A percentile compares a stretch with the other conserved stretches of the same genome.
These are phyloP conservation scores for Microplitis manilae DNA, from an alignment of 2,888 invertebrate species.

Conservation along the genomic window DNA sequence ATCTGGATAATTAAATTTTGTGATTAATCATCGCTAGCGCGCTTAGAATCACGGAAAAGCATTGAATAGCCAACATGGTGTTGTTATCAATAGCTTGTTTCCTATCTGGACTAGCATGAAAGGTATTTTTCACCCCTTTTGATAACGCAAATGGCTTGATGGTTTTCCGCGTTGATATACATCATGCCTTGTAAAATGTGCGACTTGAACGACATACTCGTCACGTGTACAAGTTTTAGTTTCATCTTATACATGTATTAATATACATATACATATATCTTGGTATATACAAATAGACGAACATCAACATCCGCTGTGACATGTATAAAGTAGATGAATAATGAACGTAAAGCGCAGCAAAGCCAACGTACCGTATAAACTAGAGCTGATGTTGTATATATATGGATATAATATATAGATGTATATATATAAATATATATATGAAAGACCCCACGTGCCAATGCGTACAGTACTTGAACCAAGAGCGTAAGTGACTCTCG, in stretches of 20 bases:
- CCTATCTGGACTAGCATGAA: neutral
- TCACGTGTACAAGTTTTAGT: neutral
- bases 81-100: neutral
- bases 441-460: slow-evolving; percentile 10
- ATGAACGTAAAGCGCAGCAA: slow-evolving; percentile 14
- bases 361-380: slow-evolving; percentile 1
- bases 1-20: neutral
- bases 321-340: neutral
- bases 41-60: neutral
- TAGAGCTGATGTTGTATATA: neutral
- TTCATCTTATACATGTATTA: neutral
- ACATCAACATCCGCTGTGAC: neutral
- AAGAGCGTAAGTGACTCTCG: slow-evolving; percentile 60
- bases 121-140: neutral
- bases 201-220: neutral
- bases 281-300: neutral
- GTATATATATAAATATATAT: neutral
- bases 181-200: neutral
- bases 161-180: neutral
- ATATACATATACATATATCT: neutral
- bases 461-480: slow-evolving; percentile 13
- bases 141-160: neutral
- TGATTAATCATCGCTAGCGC: neutral
- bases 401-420: slow-evolving; percentile 23
- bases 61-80: neutral